phyloP scores from a whole-genome alignment of 2,888 invertebrate genomes.

The Ametastegia equiseti region DNA sequence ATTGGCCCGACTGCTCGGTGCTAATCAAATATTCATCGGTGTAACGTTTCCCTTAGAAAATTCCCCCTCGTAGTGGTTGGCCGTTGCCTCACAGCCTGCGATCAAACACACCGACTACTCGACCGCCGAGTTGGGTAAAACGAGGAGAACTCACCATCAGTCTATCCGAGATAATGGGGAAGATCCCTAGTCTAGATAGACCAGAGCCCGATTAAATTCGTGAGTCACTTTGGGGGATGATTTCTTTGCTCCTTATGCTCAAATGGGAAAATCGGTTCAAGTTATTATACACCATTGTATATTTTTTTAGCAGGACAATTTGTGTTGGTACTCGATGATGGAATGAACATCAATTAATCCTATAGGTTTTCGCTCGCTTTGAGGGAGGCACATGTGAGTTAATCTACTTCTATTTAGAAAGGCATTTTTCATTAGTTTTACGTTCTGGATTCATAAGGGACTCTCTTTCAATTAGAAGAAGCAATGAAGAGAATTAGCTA shows the following conservation, averaged over 20 bases:
- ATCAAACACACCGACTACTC: slow-evolving; percentile 15
- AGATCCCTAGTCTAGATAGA: slow-evolving; percentile 25
- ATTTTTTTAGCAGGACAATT: neutral
- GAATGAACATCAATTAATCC: neutral
- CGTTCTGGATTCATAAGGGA: too few species aligned
- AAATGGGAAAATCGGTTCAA: neutral
- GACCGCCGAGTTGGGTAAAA: neutral
- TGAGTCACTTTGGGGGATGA: slow-evolving; percentile 25
- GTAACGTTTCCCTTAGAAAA: slow-evolving; percentile 40
- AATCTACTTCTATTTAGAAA: neutral
- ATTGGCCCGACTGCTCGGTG: slow-evolving; percentile 32
- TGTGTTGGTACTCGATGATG: neutral
- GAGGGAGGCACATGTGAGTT: neutral
- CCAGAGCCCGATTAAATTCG: slow-evolving; percentile 31
- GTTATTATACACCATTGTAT: neutral
- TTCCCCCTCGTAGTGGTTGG: slow-evolving; percentile 29
- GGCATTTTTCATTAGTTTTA: neutral
- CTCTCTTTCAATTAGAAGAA: too few species aligned
- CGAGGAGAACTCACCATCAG: slow-evolving; percentile 18
- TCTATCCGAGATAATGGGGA: neutral
- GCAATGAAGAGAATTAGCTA: too few species aligned
- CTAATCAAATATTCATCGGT: slow-evolving; percentile 47
- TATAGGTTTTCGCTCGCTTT: too few species aligned
- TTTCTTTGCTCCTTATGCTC: neutral
- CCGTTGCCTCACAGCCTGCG: neutral